Evolutionary conservation across 2,113 vertebrate species (phyloP).

Genomic region (Ellobius talpinus): DNA sequence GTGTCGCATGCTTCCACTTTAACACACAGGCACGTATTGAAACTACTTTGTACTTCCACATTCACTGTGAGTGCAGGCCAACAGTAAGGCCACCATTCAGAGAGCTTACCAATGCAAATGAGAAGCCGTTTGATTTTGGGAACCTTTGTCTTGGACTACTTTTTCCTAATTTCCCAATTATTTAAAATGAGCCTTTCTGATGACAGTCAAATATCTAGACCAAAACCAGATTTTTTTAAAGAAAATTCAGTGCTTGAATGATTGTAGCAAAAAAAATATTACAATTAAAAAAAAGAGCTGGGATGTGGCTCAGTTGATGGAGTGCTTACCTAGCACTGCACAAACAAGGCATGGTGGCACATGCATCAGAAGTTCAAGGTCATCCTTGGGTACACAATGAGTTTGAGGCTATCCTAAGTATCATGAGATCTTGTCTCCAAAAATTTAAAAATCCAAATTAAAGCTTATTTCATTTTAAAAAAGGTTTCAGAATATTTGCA

Average conservation of each 20-base stretch:
- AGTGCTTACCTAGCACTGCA: not conserved
- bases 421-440: not conserved
- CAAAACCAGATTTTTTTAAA: conserved; percentile 48
- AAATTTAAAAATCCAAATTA: not conserved
- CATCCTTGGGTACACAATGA: not conserved
- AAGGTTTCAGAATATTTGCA: conserved; percentile 5
- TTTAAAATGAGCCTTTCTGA: conserved; percentile 19
- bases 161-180: conserved; percentile 51
- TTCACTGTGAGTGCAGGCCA: conserved; percentile 1
- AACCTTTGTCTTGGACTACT: conserved; percentile 53
- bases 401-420: not conserved
- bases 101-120: not conserved
- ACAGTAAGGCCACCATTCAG: not conserved
- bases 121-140: conserved; percentile 49
- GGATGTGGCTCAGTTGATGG: too few species aligned
- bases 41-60: conserved; percentile 47
- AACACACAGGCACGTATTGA: conserved; percentile 45
- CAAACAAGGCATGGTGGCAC: not conserved
- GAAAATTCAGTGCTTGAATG: not conserved
- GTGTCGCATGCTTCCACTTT: conserved; percentile 80
- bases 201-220: conserved; percentile 46
- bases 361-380: not conserved
- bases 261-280: not conserved
- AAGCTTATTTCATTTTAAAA: not conserved
- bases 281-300: not conserved